These are phyloP conservation scores for Bradypodion pumilum DNA, from an alignment of 2,797 vertebrate genomes.

Conservation along the genomic window DNA sequence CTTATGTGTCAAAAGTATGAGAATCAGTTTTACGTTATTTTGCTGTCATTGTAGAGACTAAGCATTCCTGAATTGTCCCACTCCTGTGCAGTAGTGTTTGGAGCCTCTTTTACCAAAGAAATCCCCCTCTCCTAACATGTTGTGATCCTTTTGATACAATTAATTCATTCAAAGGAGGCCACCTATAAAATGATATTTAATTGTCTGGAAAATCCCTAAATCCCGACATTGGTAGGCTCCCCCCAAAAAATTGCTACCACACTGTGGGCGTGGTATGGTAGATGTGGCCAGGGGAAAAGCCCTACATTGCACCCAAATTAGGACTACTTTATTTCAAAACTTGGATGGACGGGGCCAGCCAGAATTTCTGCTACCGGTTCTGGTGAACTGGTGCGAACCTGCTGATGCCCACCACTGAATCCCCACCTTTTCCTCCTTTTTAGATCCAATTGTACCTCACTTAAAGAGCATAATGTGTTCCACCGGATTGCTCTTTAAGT, in stretches of 20 bases:
- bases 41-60: neutral
- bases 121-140: neutral
- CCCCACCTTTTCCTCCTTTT: neutral
- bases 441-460: too few relatives aligned
- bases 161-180: neutral
- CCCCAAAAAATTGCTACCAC: too few relatives aligned
- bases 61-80: neutral
- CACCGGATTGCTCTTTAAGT: too few relatives aligned
- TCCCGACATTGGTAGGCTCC: neutral
- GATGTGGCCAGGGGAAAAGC: too few relatives aligned
- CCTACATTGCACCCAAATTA: too few relatives aligned
- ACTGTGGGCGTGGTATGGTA: too few relatives aligned
- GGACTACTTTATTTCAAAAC: too few relatives aligned
- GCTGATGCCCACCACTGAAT: too few relatives aligned
- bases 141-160: neutral
- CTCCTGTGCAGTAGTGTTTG: neutral
- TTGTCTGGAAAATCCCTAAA: neutral
- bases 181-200: neutral
- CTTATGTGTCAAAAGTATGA: neutral
- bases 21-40: neutral
- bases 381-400: too few relatives aligned
- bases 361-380: too few relatives aligned
- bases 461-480: too few relatives aligned
- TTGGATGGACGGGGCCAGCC: too few relatives aligned
- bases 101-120: neutral